Base-by-base conservation (phyloP, 35 echinoderm and acorn worm genomes). In the Ophiothrix spiculata region DNA sequence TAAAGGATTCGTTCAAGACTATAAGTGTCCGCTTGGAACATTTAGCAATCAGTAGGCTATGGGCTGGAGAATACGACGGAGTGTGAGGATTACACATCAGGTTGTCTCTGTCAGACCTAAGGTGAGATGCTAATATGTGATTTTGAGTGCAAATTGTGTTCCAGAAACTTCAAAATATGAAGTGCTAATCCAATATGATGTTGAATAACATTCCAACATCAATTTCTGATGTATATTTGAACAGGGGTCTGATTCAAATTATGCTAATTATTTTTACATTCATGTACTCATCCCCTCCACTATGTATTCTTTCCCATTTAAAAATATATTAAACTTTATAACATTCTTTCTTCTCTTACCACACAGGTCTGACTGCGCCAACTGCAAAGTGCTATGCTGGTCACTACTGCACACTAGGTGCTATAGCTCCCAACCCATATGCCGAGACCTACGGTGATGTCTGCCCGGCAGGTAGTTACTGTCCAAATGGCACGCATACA, bases 21-120 rank as follows among this genome's bases (percentile, higher is more conserved):
- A 81, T 39, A 97, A 97, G 56, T 97, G 94, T 81, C 94, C 94
- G 11, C 40, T 87, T 33, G 94, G 94, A 33, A 97, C 91, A 32
- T 97, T 97, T 75, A 97, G 91, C 74, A 93, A 97, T 76, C 49
- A n/a, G n/a, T n/a, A n/a, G n/a, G 79, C 17, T 88, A 79, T 33
- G 94, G 94, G 39, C 80, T 97, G 13, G 94, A 97, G 36, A 97
- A 97, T 87, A 84, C 93, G 1, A 97, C 94, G 16, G 94, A 97
- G 63, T 97, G 94, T 90, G 69, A 90, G 56, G 60, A 84, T 10
- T 97, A 91, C 37, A 90, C 88, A 4, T 91, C 94, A 33, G 94
- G 94, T 10, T 79, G 79, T 63, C 86, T 87, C 85, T 97, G 94
- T 42, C 88, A 93, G 39, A 91, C 88, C 42, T 83, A 93, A 84